Base-by-base conservation (phyloP, 2,113 vertebrate species). In the Cyphomyrus plagiostoma region DNA sequence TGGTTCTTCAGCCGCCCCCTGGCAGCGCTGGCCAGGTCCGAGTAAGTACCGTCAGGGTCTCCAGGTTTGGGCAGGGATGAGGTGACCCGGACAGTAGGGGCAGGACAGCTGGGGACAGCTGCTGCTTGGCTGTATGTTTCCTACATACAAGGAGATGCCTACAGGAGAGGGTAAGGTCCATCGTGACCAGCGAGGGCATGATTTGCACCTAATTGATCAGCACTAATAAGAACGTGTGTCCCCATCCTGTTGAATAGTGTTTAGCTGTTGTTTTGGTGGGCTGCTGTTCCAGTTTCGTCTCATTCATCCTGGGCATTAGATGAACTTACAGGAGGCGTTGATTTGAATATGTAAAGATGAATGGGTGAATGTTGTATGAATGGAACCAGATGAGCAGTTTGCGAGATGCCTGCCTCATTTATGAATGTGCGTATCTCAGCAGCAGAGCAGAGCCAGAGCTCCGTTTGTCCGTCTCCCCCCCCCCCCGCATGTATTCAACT, bases 1-100 rank as follows among this genome's bases (percentile, higher is more conserved):
- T 99, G 98, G 97, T 98, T 98, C 88, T 99, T 98, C 94, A 98
- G 96, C 96, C 97, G 96, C 95, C 94, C 97, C n/a, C 96, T 99
- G 94, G 96, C 95, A 92, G 94, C 96, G 92, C 96, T 97, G 96
- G 95, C 95, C 93, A 97, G 96, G 96, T 93, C 98, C 92, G 97
- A 99, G 98, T 99, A 97, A 99, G 98, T 99, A 95, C 89, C 56
- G 1, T 21, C 87, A 23, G 23, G 23, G 21, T 89, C 52, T 53
- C 66, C 53, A 10, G 46, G 21, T 45, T 49, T 2, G 86, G 50
- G n/a, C 49, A 56, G 45, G 26, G 88, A 84, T 9, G 10, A 53
- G 48, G 56, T 88, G 52, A 53, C 53, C 46, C 26, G 46, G 50
- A 52, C 52, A n/a, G 58, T 26, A 15, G 21, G 4, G 39, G 45